Evolutionary conservation across 2,888 invertebrate species (phyloP), one percentile per base, ranked within the genome.

Genomic region (Xylota sylvarum): DNA sequence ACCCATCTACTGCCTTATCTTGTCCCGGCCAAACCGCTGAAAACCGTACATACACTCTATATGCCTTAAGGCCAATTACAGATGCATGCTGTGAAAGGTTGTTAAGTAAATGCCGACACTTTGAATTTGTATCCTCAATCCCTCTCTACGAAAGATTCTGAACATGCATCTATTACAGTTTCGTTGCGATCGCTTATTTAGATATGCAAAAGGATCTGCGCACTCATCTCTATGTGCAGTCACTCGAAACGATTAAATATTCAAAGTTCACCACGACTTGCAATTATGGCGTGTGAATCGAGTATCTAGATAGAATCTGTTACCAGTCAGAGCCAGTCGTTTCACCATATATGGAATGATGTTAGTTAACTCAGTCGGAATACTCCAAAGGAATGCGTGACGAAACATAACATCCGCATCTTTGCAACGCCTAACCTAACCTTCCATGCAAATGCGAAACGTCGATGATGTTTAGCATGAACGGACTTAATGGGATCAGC

Each of bases 281-380:
- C 85, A 85, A 72, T 85, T 76, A 85, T 85, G 72, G 85, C 70
- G 85, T 81, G 81, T 81, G 70, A 85, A 73, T 60, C 37, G 65
- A 72, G 65, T 52, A 70, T n/a, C 30, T 69, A 6, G 67, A 78
- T 67, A 19, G 37, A 65, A 84, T 78, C 67, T 74, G 17, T 43
- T 4, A 14, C 43, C 0, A n/a, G 46, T 40, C 19, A 10, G 0
- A 48, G 48, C 48, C 3, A 48, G 48, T 55, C 35, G 43, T 50
- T 32, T 43, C 55, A 35, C 73, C 50, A 35, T 65, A 17, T 50
- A 65, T 17, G 46, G 64, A n/a, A 27, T n/a, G 52, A 52, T 52
- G 52, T 27, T 17, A 50, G n/a, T 72, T 19, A 17, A 6, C 17
- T 23, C 4, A 35, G 70, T 46, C 43, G 60, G 73, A 67, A 55